Evolutionary conservation across 2,888 invertebrate species (phyloP).

Genomic region (Cecidostiba fungosa): DNA sequence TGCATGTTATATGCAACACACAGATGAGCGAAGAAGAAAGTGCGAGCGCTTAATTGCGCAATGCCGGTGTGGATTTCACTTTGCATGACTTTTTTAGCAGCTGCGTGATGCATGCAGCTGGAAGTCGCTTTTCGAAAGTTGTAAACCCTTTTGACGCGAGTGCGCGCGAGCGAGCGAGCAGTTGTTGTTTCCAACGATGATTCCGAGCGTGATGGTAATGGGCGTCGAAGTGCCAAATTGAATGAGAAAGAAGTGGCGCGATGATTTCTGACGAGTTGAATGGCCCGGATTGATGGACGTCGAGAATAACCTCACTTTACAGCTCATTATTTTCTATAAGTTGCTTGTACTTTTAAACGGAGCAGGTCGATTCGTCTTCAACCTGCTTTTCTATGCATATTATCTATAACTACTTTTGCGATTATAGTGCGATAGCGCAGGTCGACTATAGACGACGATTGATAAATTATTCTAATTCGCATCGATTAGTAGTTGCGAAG

Average conservation of each 20-base stretch:
- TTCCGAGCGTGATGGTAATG: constrained; percentile 16
- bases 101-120: constrained; percentile 12
- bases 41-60: constrained; percentile 27
- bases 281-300: too few species aligned
- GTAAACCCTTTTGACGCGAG: not conserved
- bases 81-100: constrained; percentile 30
- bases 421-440: not conserved
- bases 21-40: not conserved
- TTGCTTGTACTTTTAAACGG: too few species aligned
- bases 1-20: not conserved
- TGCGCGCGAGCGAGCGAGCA: too few species aligned
- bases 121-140: constrained; percentile 19
- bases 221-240: not conserved
- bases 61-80: constrained; percentile 28
- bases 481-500: not conserved
- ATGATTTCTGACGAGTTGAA: too few species aligned
- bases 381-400: too few species aligned
- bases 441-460: not conserved
- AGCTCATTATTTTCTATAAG: too few species aligned
- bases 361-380: too few species aligned
- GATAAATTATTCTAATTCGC: not conserved
- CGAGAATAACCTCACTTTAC: not conserved
- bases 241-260: not conserved
- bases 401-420: not conserved
- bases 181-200: not conserved